Conservation (phyloP, 1,140 invertebrate genomes). For the Listronotus oregonensis region DNA sequence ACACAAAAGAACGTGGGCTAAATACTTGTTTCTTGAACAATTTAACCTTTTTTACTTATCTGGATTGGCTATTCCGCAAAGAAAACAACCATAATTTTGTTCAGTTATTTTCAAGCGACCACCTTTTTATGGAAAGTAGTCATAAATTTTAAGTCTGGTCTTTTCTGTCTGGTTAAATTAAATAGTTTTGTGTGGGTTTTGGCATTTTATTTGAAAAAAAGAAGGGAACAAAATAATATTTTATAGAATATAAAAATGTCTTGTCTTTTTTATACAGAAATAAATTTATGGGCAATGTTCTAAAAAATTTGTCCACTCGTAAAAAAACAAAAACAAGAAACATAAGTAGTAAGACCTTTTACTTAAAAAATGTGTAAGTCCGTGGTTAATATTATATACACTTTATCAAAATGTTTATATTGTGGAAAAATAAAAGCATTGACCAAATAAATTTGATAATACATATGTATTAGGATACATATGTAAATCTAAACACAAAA, state of each 20-base stretch:
- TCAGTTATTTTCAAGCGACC: constrained; percentile 8
- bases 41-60: constrained; percentile 27
- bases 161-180: constrained; percentile 12
- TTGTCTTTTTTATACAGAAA: no score
- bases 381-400: no score
- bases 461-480: no score
- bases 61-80: constrained; percentile 14
- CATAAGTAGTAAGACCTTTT: no score
- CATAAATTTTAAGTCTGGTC: constrained; percentile 12
- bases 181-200: constrained; percentile 19
- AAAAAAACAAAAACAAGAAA: no score
- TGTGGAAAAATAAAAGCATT: no score
- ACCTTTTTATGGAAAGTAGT: constrained; percentile 20
- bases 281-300: no score
- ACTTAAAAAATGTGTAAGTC: no score
- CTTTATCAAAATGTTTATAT: no score
- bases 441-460: no score
- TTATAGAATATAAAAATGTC: background rate
- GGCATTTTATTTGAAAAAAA: constrained; percentile 10
- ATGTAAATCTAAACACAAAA: no score
- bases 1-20: constrained; percentile 18
- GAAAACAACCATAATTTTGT: constrained; percentile 25
- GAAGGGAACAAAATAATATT: background rate
- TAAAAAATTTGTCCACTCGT: no score
- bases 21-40: constrained; percentile 6